Base-by-base conservation (phyloP, 2,797 vertebrate species). In the Calcarius lapponicus region DNA sequence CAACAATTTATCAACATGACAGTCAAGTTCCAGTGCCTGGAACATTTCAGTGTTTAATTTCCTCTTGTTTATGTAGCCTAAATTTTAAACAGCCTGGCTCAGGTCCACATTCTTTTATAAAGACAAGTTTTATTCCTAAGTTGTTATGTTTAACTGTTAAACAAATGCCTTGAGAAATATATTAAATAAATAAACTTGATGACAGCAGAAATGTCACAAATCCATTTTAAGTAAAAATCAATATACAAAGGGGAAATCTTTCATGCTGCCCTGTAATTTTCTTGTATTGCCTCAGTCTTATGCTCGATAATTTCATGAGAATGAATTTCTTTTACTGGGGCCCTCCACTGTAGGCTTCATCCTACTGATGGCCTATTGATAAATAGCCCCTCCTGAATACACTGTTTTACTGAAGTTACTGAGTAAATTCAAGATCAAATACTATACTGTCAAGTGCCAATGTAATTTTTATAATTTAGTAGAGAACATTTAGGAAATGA, bases 221-320 rank as follows among this genome's bases (percentile, higher is more conserved):
- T 48, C 34, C 62, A 57, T 90, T 88, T 86, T 82, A 92, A 80
- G 48, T 65, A 73, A 78, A 95, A 91, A 84, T 85, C 78, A 91
- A 67, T 78, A 56, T 22, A 61, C 48, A 53, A 64, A 58, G 28
- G 60, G 79, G 60, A 78, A 86, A 79, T 75, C 11, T 72, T 75
- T 73, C 64, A 82, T 7, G 11, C 20, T 57, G 17, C 51, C 67
- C 28, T 64, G 91, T 81, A 38, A 50, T 86, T 79, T 74, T 64
- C 19, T 24, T 71, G 20, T 36, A 62, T 66, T 66, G 40, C 26
- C 47, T 92, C 57, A 53, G 54, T 80, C 12, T 32, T 51, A 65
- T 36, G 36, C 10, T 56, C 26, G 54, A 7, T 48, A 54, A 86
- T 78, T 90, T 69, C 43, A 71, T 16, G 25, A 80, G 22, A 54